Evolutionary conservation across 2,113 vertebrate genomes (phyloP).

Genomic region (Brachypodius melanocephalos): DNA sequence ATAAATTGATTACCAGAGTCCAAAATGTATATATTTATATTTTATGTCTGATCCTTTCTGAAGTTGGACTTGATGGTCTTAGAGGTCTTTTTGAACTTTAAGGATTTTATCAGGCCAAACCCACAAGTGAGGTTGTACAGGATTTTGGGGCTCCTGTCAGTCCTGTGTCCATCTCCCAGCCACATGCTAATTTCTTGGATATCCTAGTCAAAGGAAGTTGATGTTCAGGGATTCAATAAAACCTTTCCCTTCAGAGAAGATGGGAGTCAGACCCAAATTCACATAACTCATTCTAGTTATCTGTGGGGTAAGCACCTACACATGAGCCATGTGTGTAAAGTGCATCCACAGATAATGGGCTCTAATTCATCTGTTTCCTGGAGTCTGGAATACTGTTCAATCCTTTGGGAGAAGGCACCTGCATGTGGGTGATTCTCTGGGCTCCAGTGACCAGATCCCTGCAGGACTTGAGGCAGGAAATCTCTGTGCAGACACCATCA

Average conservation of each 20-base stretch:
- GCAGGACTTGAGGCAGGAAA: not conserved
- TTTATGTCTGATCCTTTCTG: not conserved
- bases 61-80: not conserved
- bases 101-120: not conserved
- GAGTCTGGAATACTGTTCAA: not conserved
- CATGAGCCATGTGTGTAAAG: rapidly evolving
- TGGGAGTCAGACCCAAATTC: not conserved
- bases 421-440: not conserved
- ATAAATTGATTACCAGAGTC: not conserved
- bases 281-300: not conserved
- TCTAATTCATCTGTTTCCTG: not conserved
- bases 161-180: not conserved
- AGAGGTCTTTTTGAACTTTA: not conserved
- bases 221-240: not conserved
- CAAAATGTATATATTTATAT: not conserved
- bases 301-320: not conserved
- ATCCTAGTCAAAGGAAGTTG: not conserved
- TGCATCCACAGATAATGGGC: rapidly evolving
- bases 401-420: not conserved
- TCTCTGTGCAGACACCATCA: not conserved
- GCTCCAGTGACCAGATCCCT: not conserved
- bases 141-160: not conserved
- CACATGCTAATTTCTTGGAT: not conserved
- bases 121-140: not conserved
- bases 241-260: not conserved